phyloP scores from a whole-genome alignment of 2,888 invertebrate genomes.

The Arctia plantaginis region DNA sequence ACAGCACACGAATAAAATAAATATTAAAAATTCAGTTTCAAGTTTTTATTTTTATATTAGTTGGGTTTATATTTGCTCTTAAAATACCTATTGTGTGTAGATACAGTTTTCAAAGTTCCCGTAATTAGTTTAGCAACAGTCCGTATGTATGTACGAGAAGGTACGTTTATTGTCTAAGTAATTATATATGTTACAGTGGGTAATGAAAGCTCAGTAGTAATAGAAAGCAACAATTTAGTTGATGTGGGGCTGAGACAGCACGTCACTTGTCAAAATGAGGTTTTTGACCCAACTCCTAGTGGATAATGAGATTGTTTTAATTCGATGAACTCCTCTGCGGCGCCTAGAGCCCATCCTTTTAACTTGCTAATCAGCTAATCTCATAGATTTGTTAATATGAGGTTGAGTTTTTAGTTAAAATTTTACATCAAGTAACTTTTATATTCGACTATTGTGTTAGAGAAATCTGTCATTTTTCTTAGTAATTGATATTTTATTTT shows the following conservation, averaged over 20 bases:
- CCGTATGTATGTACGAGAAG: neutral
- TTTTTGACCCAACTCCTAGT: slow-evolving; percentile 57
- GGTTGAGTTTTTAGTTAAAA: neutral
- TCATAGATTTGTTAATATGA: slow-evolving; percentile 67
- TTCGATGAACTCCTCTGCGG: slow-evolving; percentile 64
- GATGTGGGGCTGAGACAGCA: slow-evolving; percentile 39
- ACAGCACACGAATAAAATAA: neutral
- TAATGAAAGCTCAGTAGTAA: slow-evolving; percentile 9
- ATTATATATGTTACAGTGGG: slow-evolving; percentile 13
- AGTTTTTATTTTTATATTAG: neutral
- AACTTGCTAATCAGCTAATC: slow-evolving; percentile 79
- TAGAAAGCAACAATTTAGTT: slow-evolving; percentile 49
- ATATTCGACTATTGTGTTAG: neutral
- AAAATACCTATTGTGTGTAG: neutral
- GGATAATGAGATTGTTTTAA: slow-evolving; percentile 76
- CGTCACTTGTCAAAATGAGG: slow-evolving; percentile 59
- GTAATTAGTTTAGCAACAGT: neutral
- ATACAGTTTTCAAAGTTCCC: neutral
- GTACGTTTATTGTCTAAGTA: neutral
- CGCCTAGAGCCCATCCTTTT: slow-evolving; percentile 69
- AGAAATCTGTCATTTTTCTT: neutral
- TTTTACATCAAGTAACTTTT: neutral
- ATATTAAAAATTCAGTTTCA: neutral
- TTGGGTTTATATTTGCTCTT: neutral
- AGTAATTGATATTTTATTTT: no score